phyloP scores from a whole-genome alignment of 2,888 invertebrate genomes.

The Calameuta idolon region DNA sequence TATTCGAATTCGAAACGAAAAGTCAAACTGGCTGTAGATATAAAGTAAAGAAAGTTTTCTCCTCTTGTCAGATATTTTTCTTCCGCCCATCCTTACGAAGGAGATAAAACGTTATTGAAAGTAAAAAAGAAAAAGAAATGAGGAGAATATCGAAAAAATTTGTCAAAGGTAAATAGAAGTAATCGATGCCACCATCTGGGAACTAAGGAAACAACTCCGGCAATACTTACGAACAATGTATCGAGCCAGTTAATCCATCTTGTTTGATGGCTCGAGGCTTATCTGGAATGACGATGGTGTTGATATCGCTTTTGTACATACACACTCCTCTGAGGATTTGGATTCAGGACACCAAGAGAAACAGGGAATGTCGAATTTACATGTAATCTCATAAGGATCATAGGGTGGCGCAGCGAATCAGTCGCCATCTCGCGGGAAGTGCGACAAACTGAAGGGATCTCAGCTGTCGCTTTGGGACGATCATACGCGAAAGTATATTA shows the following conservation, averaged over 20 bases:
- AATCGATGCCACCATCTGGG: background rate
- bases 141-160: background rate
- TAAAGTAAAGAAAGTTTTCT: background rate
- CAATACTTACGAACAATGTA: background rate
- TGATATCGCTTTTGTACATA: background rate
- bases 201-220: background rate
- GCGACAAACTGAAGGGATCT: background rate
- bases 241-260: background rate
- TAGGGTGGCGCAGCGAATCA: conserved; percentile 8
- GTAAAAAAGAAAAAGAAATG: background rate
- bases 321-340: background rate
- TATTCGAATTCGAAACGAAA: background rate
- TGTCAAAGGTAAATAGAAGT: background rate
- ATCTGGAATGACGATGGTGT: background rate
- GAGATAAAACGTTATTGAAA: background rate
- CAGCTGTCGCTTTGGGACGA: background rate
- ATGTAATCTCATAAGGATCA: background rate
- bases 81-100: background rate
- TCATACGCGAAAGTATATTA: background rate
- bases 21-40: background rate
- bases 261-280: background rate
- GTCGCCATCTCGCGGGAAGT: background rate
- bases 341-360: background rate
- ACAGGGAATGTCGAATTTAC: background rate
- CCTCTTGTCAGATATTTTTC: background rate